Evolutionary conservation across 2,113 vertebrate species (phyloP), one percentile per base, ranked within the genome.

Genomic region (Tyto alba): DNA sequence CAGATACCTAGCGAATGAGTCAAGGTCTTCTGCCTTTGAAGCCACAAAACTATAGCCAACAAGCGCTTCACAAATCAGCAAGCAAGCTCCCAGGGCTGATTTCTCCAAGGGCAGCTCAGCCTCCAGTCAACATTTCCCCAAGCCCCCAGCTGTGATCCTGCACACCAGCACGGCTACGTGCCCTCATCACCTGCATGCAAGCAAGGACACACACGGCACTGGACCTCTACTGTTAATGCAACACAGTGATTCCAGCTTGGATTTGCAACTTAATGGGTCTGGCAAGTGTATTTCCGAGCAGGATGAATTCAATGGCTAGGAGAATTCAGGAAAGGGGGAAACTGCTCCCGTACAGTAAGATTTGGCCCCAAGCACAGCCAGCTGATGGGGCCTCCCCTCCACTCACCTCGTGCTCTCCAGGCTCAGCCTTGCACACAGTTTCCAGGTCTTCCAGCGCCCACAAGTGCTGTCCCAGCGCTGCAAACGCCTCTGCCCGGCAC

Each of bases 391-490:
- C 13, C 34, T 52, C 21, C 38, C 32, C 41, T 64, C 56, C 1
- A 10, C 98, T 98, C 93, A 99, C 99, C 98, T 99, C 97, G 1
- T 95, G 96, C 90, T 98, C 97, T 59, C 91, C 97, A 26, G 98
- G 98, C 66, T 98, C 97, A 95, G 97, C 96, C 95, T 64, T 96
- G 95, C 98, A 99, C 89, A 98, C 96, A 14, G 98, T 91, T 7
- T 99, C 98, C 86, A 99, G 96, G 96, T 99, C 99, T 26, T 92
- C 95, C 94, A 99, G 98, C 1, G 98, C 98, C 16, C 95, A 98
- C 1, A 93, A 83, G 29, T 98, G 97, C 50, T 73, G 96, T n/a
- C 95, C 95, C 90, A 99, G 95, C 0, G 96, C 98, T 66, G 91
- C 26, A 20, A 98, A 94, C 0, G 96, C 98, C 93, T 99, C 98